These are phyloP conservation scores for Anguilla anguilla DNA, from an alignment of 2,797 vertebrate genomes.

Conservation along the genomic window DNA sequence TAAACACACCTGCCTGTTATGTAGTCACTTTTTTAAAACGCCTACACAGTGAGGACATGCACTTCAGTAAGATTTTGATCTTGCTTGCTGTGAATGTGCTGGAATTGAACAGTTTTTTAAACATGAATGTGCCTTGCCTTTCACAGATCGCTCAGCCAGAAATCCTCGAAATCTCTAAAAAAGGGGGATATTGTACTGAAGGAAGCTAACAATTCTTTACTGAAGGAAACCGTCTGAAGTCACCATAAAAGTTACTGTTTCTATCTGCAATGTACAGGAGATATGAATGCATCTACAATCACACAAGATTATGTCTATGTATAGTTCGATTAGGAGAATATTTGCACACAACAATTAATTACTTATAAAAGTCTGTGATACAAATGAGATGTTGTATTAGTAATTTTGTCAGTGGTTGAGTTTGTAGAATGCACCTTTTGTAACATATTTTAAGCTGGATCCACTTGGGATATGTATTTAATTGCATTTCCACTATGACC, in stretches of 20 bases:
- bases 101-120: neutral
- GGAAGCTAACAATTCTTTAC: slow-evolving; percentile 47
- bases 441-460: neutral
- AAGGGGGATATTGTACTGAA: slow-evolving; percentile 57
- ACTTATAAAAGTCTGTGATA: neutral
- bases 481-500: neutral
- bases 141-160: slow-evolving; percentile 52
- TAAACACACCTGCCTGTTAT: neutral
- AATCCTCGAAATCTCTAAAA: slow-evolving; percentile 40
- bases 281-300: neutral
- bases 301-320: neutral
- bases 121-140: slow-evolving; percentile 36
- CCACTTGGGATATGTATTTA: neutral
- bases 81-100: neutral
- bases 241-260: slow-evolving; percentile 25
- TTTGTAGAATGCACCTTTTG: neutral
- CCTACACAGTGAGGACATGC: neutral
- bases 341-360: neutral
- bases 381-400: neutral
- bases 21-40: neutral
- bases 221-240: slow-evolving; percentile 63
- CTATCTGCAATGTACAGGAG: slow-evolving; percentile 11
- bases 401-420: neutral
- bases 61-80: neutral
- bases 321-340: neutral